Evolutionary conservation across 2,113 vertebrate species (phyloP), one percentile per base, ranked within the genome.

Genomic region (Conger conger): DNA sequence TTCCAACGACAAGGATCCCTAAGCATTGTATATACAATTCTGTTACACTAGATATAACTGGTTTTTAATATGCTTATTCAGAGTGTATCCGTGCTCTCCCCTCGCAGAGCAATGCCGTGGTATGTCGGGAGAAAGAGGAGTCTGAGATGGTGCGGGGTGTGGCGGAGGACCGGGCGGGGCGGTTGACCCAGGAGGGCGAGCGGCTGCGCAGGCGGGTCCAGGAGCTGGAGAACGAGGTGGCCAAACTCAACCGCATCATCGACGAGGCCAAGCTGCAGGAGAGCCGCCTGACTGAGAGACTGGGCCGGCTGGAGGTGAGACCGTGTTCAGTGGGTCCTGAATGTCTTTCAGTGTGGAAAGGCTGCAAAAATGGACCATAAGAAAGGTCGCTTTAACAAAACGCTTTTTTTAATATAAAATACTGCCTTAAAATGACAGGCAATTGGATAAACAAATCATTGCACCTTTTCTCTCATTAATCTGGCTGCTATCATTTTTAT

Each of bases 201-300:
- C 93, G 89, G 18, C 88, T 99, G 87, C 95, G 93, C 84, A 93
- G 84, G 81, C 93, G 90, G 57, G 85, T 94, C 0, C 92, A 88
- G 3, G 95, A 97, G 84, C 94, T 97, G 90, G 95, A 98, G 91
- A 92, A 88, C 33, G 95, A 95, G 68, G 92, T 91, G 68, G 88
- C 93, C 81, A 95, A 96, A 85, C 92, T 99, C 68, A 95, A 95
- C 78, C 93, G 92, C 63, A 94, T 97, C 90, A 91, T 97, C 0
- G 94, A 96, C 9, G 92, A 95, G 35, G 86, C 96, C 90, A 95
- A 95, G 86, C 89, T 88, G 3, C 94, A 96, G 60, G 96, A 97
- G 92, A 95, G 91, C 90, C 90, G 88, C 76, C 78, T 93, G 0
- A 94, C 93, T 45, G 97, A 96, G 84, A 91, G 85, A 23, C 86